Evolutionary conservation across 2,797 vertebrate species (phyloP), one percentile per base, ranked within the genome.

Genomic region (Amblyraja radiata): DNA sequence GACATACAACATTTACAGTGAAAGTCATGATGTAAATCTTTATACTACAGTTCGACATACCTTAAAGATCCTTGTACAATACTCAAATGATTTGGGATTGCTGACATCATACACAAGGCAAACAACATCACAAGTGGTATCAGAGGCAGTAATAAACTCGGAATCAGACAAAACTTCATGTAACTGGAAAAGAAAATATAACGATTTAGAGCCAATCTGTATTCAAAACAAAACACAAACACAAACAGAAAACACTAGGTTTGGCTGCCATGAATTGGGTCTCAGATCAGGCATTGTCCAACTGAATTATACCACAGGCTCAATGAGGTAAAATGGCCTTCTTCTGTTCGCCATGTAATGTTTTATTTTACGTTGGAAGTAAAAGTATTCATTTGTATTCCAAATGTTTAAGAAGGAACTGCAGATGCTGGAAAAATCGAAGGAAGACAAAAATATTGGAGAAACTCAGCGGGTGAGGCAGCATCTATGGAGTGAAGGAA

Each of bases 51-150:
- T 14, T 32, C 3, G 76, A 96, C 96, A 95, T 96, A 99, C 99
- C 98, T 99, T 99, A 97, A 98, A 99, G 94, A 98, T 97, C 95
- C 97, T 98, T 95, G 98, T 97, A 93, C 98, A 99, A 96, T 98
- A 99, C 94, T 99, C 98, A 96, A 99, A 99, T 73, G 99, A 99
- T 93, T 96, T 96, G 0, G 99, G 97, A 93, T 98, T 97, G 96
- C 96, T 98, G 96, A 98, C 94, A 94, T 99, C 98, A 93, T 99
- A 99, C 1, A 99, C 97, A 94, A 99, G 96, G 95, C 98, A 99
- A 54, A 99, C 97, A 73, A 97, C 98, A n/a, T 99, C 99, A 5
- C 98, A 99, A 94, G 97, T 94, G 32, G 98, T 96, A 94, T 99
- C 98, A 0, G 95, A 94, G 61, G 98, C 98, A 23, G 97, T 97